A percentile compares a stretch with the other conserved stretches of the same genome.
Conservation (phyloP, 2,888 invertebrate species). For the Bedellia somnulentella region DNA sequence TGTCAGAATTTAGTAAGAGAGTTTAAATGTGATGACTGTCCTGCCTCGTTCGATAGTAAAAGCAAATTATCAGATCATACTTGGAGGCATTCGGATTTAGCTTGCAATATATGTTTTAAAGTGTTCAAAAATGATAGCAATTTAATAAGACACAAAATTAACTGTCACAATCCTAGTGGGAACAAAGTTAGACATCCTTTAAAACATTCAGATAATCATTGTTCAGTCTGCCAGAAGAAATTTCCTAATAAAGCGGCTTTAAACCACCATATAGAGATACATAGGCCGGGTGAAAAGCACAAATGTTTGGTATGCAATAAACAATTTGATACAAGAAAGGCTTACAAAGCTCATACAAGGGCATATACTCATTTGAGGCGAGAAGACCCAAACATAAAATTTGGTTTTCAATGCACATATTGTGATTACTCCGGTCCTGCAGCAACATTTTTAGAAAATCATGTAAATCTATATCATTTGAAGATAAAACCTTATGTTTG, state of each 20-base stretch:
- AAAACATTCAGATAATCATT: too few relatives aligned
- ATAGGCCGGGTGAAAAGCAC: conserved; percentile 15
- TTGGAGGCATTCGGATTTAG: too few relatives aligned
- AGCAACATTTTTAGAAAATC: conserved; percentile 1
- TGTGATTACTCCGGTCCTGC: conserved; percentile 1
- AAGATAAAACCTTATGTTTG: conserved; percentile 18
- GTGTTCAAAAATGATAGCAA: too few relatives aligned
- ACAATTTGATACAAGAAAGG: conserved; percentile 13
- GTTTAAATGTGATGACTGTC: conserved; percentile 18
- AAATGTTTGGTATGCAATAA: conserved; percentile 23
- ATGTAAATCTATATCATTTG: conserved; percentile 4
- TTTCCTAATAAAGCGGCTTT: too few relatives aligned
- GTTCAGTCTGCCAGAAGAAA: too few relatives aligned
- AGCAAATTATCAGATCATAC: too few relatives aligned
- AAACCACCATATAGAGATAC: conserved; percentile 19
- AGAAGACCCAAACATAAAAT: conserved; percentile 3
- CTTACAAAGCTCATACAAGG: conserved; percentile 7
- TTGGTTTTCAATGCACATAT: conserved; percentile 1
- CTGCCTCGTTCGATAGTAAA: conserved; percentile 20
- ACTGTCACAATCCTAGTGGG: too few relatives aligned
- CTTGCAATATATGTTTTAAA: too few relatives aligned
- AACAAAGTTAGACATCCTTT: too few relatives aligned
- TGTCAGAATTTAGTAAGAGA: conserved; percentile 18
- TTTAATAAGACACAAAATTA: too few relatives aligned
- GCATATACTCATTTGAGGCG: conserved; percentile 6